A percentile compares a stretch with the other conserved stretches of the same genome.
Conservation (phyloP, 1,140 invertebrate species). For the Drosophila rufa region DNA sequence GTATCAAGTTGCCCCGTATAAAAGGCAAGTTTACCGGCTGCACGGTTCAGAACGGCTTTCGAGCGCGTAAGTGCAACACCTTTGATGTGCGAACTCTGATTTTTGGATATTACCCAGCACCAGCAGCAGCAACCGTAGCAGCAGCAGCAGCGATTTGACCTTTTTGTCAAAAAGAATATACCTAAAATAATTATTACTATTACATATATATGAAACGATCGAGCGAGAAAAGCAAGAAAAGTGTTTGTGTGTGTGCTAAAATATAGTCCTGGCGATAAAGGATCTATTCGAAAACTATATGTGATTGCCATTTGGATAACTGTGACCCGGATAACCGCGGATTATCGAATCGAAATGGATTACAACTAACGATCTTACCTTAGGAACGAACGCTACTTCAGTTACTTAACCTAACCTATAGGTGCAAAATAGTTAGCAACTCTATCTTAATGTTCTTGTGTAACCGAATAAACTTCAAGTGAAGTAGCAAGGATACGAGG, state of each 20-base stretch:
- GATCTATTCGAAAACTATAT: conserved; percentile 52
- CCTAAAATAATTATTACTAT: conserved; percentile 51
- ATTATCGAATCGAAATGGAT: conserved; percentile 73
- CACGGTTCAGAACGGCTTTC: conserved; percentile 95
- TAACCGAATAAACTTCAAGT: conserved; percentile 22
- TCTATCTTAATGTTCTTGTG: conserved; percentile 34
- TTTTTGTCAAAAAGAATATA: conserved; percentile 65
- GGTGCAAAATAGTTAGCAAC: conserved; percentile 5
- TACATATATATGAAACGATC: conserved; percentile 35
- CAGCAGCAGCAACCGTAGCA: conserved; percentile 25
- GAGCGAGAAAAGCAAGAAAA: conserved; percentile 41
- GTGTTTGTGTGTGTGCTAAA: conserved; percentile 55
- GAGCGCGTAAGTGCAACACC: conserved; percentile 92
- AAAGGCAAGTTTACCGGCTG: conserved; percentile 90
- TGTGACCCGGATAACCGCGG: conserved; percentile 68
- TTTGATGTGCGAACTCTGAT: conserved; percentile 82
- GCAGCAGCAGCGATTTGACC: conserved; percentile 65
- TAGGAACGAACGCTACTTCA: conserved; percentile 18
- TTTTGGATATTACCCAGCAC: conserved; percentile 67
- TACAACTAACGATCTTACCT: conserved; percentile 50
- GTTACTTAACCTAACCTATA: conserved; percentile 53
- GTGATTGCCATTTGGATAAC: conserved; percentile 35
- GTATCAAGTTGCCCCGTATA: conserved; percentile 94
- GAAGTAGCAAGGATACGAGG: conserved; percentile 20
- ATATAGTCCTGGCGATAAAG: conserved; percentile 51